Percentiles rank a stretch among this genome's conserved stretches.
These are phyloP conservation scores for Paralvinella palmiformis DNA, from an alignment of 1,140 invertebrate genomes.

Conservation along the genomic window DNA sequence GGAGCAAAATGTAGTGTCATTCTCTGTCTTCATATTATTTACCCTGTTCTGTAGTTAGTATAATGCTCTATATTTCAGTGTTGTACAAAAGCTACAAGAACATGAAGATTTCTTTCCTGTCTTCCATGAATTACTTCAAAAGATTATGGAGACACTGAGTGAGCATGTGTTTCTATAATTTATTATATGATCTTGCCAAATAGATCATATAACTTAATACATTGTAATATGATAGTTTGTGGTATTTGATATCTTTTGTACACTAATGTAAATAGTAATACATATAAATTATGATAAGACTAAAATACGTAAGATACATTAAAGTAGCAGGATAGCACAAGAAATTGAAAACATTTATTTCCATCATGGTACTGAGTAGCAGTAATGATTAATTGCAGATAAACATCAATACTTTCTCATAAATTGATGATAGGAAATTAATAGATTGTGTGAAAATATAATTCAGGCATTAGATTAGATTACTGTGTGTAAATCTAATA, in stretches of 20 bases:
- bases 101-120: constrained; percentile 43
- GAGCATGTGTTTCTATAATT: constrained; percentile 22
- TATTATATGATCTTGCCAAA: too few relatives aligned
- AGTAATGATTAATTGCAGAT: background rate
- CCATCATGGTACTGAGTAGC: background rate
- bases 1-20: too few relatives aligned
- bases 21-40: too few relatives aligned
- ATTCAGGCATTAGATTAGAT: background rate
- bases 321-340: too few relatives aligned
- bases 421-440: background rate
- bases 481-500: background rate
- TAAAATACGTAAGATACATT: background rate
- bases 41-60: too few relatives aligned
- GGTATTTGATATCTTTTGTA: background rate
- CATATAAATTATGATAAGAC: background rate
- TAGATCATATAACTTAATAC: too few relatives aligned
- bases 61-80: constrained; percentile 33
- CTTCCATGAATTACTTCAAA: constrained; percentile 39
- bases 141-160: constrained; percentile 45
- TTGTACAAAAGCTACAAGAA: constrained; percentile 40
- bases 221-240: background rate
- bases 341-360: too few relatives aligned
- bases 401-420: too few relatives aligned
- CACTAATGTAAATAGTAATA: background rate
- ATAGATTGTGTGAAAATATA: background rate